Conservation (phyloP, 2,113 vertebrate genomes). For the Thamnaconus septentrionalis region DNA sequence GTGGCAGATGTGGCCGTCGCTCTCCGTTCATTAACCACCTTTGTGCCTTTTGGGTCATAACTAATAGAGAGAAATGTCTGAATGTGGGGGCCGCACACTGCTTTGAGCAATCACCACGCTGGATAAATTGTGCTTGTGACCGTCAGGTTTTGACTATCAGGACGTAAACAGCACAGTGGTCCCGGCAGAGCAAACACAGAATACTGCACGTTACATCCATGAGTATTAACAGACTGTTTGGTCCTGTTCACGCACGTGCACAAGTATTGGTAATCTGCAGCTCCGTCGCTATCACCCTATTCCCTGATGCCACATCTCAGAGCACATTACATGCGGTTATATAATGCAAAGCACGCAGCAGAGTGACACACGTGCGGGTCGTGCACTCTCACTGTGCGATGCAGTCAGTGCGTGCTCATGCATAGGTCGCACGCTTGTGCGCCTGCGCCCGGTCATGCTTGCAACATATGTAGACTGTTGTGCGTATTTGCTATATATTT, state of each 20-base stretch:
- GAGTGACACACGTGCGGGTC: background rate
- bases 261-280: slow-evolving; percentile 25
- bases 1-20: background rate
- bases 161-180: background rate
- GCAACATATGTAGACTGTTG: too few relatives aligned
- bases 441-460: too few relatives aligned
- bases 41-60: too few relatives aligned
- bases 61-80: too few relatives aligned
- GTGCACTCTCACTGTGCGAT: background rate
- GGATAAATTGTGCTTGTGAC: too few relatives aligned
- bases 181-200: background rate
- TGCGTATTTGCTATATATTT: too few relatives aligned
- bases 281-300: slow-evolving; percentile 38
- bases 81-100: too few relatives aligned
- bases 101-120: too few relatives aligned
- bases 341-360: slow-evolving; percentile 39
- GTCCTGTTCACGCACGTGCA: background rate
- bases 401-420: background rate
- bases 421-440: too few relatives aligned
- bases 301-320: slow-evolving; percentile 43
- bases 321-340: slow-evolving; percentile 49
- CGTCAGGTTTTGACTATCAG: too few relatives aligned
- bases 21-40: background rate
- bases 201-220: slow-evolving; percentile 7
- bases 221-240: background rate